These are phyloP conservation scores for Drosophila simulans DNA, from an alignment of 1,140 invertebrate genomes.

Conservation along the genomic window DNA sequence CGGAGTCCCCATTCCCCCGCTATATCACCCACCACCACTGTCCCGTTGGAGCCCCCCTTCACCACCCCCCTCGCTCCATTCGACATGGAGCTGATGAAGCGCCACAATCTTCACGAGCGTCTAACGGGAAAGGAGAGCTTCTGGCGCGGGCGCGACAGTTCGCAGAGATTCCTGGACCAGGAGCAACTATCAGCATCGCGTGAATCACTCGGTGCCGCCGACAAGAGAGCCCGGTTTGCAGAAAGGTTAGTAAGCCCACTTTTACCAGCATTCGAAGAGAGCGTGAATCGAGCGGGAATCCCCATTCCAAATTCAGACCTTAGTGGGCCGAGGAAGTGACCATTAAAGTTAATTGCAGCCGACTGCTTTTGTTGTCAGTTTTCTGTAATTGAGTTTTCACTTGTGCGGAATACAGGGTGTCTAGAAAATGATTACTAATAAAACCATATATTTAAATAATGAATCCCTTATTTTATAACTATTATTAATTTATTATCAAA, in stretches of 20 bases:
- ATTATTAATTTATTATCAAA: too few relatives aligned
- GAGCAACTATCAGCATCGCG: constrained; percentile 32
- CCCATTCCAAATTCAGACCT: background rate
- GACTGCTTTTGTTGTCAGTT: constrained; percentile 13
- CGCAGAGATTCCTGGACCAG: constrained; percentile 47
- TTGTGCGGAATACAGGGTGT: constrained; percentile 47
- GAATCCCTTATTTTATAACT: too few relatives aligned
- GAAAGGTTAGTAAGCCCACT: constrained; percentile 43
- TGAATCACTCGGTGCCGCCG: constrained; percentile 50
- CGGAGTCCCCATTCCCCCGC: background rate
- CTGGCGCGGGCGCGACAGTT: constrained; percentile 23
- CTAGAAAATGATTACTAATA: background rate
- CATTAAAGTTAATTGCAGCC: constrained; percentile 63
- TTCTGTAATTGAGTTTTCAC: constrained; percentile 44
- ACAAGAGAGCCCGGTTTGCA: constrained; percentile 55
- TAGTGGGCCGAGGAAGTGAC: constrained; percentile 39
- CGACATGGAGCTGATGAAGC: constrained; percentile 64
- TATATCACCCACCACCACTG: background rate
- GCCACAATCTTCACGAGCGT: constrained; percentile 37
- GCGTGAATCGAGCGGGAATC: background rate
- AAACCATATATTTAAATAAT: background rate
- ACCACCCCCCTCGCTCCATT: constrained; percentile 64
- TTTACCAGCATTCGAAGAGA: background rate
- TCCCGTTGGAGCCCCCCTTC: constrained; percentile 47
- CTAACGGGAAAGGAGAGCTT: constrained; percentile 37